Percentiles rank a stretch among this genome's conserved stretches.
phyloP scores from a whole-genome alignment of 2,888 invertebrate genomes.

The Cryptocheilus praepositus region DNA sequence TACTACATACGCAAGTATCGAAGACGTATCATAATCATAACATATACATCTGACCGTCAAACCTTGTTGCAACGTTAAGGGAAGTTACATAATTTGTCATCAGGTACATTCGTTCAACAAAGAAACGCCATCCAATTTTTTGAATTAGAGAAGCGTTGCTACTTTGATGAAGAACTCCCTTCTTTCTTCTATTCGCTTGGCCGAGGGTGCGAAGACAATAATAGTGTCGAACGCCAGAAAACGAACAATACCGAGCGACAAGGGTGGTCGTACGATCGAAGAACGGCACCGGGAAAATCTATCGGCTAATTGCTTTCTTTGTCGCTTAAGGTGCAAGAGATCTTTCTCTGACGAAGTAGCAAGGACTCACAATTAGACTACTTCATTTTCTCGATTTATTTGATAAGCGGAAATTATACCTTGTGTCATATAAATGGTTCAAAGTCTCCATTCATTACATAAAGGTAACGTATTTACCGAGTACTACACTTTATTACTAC shows the following conservation, averaged over 20 bases:
- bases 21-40: no score
- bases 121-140: slow-evolving; percentile 40
- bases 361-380: no score
- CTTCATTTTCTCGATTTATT: no score
- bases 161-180: slow-evolving; percentile 41
- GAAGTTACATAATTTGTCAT: no score
- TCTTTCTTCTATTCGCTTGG: slow-evolving; percentile 30
- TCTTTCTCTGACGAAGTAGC: background rate
- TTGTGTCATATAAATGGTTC: no score
- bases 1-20: no score
- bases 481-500: no score
- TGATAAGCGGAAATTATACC: no score
- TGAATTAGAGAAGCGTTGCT: slow-evolving; percentile 44
- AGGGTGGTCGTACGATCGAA: slow-evolving; percentile 32
- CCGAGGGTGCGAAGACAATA: slow-evolving; percentile 58
- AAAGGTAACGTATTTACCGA: no score
- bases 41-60: no score
- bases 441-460: no score
- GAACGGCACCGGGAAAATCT: slow-evolving; percentile 40
- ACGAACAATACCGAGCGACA: slow-evolving; percentile 48
- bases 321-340: background rate
- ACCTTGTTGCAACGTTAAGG: no score
- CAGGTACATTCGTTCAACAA: slow-evolving; percentile 6
- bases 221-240: slow-evolving; percentile 26
- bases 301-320: slow-evolving; percentile 57